Evolutionary conservation across 2,888 invertebrate genomes (phyloP).

Genomic region (Cristatella mucedo): DNA sequence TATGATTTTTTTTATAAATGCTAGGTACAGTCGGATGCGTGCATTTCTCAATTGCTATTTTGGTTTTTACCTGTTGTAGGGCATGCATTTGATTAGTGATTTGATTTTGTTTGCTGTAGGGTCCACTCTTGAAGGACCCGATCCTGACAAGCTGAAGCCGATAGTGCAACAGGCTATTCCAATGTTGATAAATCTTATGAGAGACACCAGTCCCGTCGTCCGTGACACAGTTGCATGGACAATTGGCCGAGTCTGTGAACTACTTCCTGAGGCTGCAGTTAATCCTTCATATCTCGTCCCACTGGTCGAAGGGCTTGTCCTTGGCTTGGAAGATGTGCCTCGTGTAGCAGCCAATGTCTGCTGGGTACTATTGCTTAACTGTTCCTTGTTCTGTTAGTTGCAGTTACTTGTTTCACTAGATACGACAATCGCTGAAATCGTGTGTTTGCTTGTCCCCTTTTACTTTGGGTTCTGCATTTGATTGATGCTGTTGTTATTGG

Average conservation of each 20-base stretch:
- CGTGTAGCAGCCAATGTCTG: conserved; percentile 94
- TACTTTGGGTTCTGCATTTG: no score
- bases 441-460: no score
- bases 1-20: no score
- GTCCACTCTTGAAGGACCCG: conserved; percentile 73
- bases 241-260: conserved; percentile 89
- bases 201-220: conserved; percentile 80
- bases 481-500: no score
- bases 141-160: conserved; percentile 67
- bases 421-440: no score
- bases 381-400: no score
- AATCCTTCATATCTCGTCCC: conserved; percentile 63
- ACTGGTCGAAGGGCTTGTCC: conserved; percentile 45
- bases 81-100: no score
- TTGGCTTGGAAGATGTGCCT: conserved; percentile 75
- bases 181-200: conserved; percentile 81
- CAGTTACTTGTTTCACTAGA: conserved; percentile 5
- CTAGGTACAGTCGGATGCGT: no score
- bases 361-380: conserved; percentile 56
- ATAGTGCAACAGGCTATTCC: conserved; percentile 92
- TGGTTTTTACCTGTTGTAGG: no score
- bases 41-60: no score
- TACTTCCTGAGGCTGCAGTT: conserved; percentile 83
- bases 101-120: conserved; percentile 32
- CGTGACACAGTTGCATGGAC: conserved; percentile 97